Percentiles rank a stretch among this genome's conserved stretches.
Evolutionary conservation across 2,113 vertebrate species (phyloP).

Genomic region (Sturnus vulgaris): DNA sequence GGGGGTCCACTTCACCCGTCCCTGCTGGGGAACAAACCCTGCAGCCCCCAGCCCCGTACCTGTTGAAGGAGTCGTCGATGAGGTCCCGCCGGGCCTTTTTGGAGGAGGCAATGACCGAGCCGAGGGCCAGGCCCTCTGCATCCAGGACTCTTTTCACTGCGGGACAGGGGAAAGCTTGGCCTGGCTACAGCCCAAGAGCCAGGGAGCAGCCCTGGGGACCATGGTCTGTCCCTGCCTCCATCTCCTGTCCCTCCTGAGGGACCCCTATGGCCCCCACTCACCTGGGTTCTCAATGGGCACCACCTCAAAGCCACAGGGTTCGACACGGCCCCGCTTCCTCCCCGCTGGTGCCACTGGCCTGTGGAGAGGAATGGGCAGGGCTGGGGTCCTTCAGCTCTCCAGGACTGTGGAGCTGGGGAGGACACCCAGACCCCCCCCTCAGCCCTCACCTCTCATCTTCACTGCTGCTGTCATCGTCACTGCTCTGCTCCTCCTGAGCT

Average conservation of each 20-base stretch:
- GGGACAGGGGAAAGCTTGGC: neutral
- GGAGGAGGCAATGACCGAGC: slow-evolving; percentile 84
- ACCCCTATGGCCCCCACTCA: slow-evolving; percentile 46
- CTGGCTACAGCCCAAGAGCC: neutral
- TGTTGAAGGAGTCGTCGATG: slow-evolving; percentile 88
- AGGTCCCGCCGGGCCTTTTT: slow-evolving; percentile 86
- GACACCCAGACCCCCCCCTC: neutral
- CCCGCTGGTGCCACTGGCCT: slow-evolving; percentile 61
- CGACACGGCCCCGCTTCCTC: neutral
- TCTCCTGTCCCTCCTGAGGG: fast-evolving
- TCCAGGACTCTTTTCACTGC: slow-evolving; percentile 84
- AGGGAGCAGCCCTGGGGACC: neutral
- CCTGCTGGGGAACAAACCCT: fast-evolving
- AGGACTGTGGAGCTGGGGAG: neutral
- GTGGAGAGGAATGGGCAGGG: neutral
- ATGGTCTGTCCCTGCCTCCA: fast-evolving
- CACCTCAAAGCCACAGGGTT: slow-evolving; percentile 76
- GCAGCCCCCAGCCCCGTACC: slow-evolving; percentile 58
- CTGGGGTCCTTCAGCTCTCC: neutral
- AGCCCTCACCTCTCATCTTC: slow-evolving; percentile 80
- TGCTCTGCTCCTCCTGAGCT: neutral
- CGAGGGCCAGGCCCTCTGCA: slow-evolving; percentile 88
- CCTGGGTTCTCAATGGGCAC: slow-evolving; percentile 89
- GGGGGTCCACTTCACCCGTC: fast-evolving
- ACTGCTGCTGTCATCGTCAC: slow-evolving; percentile 72